Evolutionary conservation across 2,888 invertebrate genomes (phyloP).

Genomic region (Temnothorax ravouxi): DNA sequence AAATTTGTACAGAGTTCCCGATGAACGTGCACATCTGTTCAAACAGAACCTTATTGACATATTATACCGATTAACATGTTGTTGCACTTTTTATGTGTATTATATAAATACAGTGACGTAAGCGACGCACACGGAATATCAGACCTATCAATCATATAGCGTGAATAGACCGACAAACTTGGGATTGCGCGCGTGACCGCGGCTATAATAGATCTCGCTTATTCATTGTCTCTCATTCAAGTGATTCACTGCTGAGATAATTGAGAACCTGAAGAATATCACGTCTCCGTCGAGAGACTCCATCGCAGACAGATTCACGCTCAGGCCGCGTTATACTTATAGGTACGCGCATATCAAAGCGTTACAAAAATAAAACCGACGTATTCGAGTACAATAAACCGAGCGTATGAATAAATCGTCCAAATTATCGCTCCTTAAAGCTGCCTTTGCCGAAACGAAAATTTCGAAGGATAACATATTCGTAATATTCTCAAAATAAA

Average conservation of each 20-base stretch:
- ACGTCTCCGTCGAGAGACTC: neutral
- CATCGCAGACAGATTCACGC: neutral
- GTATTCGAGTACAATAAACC: neutral
- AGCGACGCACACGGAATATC: neutral
- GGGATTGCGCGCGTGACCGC: neutral
- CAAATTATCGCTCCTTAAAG: neutral
- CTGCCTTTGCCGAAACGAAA: neutral
- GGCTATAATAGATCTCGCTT: constrained; percentile 13
- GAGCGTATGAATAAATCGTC: neutral
- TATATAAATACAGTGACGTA: neutral
- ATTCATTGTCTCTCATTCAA: constrained; percentile 7
- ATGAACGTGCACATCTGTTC: neutral
- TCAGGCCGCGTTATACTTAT: neutral
- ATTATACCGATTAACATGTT: neutral
- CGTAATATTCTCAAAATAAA: neutral
- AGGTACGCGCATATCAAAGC: neutral
- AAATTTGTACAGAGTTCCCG: neutral
- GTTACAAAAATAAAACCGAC: constrained; percentile 19
- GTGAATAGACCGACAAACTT: neutral
- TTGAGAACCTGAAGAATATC: neutral
- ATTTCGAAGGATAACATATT: neutral
- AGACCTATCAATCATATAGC: neutral
- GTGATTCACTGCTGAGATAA: constrained; percentile 32
- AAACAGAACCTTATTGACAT: neutral
- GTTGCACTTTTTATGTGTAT: neutral